Percentiles rank a stretch among this genome's conserved stretches.
phyloP scores from a whole-genome alignment of 1,140 invertebrate species.

The Pseudobourletiella spinata region DNA sequence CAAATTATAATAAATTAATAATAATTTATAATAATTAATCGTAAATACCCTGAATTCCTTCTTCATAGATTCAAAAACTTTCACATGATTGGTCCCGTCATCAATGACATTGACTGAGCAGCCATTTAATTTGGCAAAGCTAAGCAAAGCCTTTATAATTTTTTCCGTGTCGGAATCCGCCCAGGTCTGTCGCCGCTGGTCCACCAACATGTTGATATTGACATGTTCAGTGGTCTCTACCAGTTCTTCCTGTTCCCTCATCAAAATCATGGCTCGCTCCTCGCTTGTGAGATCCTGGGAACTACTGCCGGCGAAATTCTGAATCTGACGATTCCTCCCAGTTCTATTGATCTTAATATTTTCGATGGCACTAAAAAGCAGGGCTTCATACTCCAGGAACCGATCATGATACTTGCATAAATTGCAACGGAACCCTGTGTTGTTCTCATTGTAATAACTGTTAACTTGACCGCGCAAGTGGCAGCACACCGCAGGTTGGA shows the following conservation, averaged over 20 bases:
- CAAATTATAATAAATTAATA: slow-evolving; percentile 5
- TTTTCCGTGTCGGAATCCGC: slow-evolving; percentile 50
- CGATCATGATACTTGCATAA: slow-evolving; percentile 47
- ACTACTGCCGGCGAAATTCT: slow-evolving; percentile 17
- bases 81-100: slow-evolving; percentile 49
- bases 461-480: slow-evolving; percentile 46
- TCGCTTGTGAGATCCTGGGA: slow-evolving; percentile 15
- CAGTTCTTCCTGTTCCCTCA: slow-evolving; percentile 30
- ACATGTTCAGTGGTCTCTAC: slow-evolving; percentile 40
- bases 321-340: slow-evolving; percentile 25
- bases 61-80: slow-evolving; percentile 52
- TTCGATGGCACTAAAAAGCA: slow-evolving; percentile 45
- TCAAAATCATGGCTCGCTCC: slow-evolving; percentile 14
- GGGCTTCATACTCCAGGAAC: slow-evolving; percentile 49
- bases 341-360: slow-evolving; percentile 35
- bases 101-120: slow-evolving; percentile 35
- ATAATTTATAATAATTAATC: neutral
- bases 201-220: slow-evolving; percentile 36
- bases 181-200: slow-evolving; percentile 45
- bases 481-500: slow-evolving; percentile 53
- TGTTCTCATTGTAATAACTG: slow-evolving; percentile 29
- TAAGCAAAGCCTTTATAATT: slow-evolving; percentile 43
- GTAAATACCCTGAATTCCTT: slow-evolving; percentile 55
- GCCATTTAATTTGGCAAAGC: slow-evolving; percentile 37
- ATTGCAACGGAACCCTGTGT: slow-evolving; percentile 40